These are phyloP conservation scores for Marmota flaviventris DNA, from an alignment of 2,113 vertebrate genomes.

Conservation along the genomic window DNA sequence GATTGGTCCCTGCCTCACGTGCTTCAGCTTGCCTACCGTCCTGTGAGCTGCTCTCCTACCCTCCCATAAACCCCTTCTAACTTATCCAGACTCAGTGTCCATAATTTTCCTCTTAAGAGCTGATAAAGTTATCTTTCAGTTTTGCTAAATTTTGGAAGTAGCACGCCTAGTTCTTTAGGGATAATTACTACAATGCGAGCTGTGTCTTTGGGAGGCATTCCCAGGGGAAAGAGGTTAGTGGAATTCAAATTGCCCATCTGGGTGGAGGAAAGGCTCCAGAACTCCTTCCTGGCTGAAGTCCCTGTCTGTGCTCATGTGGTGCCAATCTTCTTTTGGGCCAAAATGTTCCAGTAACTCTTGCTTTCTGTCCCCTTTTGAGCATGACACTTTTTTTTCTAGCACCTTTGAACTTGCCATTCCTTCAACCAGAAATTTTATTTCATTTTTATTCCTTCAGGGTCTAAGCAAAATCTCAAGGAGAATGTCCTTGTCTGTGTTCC, in stretches of 20 bases:
- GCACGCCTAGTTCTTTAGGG: not conserved
- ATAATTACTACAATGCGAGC: not conserved
- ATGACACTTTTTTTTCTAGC: not conserved
- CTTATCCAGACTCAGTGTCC: not conserved
- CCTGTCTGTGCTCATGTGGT: too few species aligned
- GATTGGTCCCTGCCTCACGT: not conserved
- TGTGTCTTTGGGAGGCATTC: not conserved
- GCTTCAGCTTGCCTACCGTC: not conserved
- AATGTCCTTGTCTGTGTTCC: not conserved
- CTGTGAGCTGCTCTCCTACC: not conserved
- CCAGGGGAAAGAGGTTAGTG: not conserved
- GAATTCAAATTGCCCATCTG: not conserved
- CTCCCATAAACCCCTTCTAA: not conserved
- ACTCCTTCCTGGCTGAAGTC: not conserved
- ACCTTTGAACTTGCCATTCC: not conserved
- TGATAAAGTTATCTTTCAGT: not conserved
- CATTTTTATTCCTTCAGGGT: not conserved
- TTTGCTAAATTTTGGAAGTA: not conserved
- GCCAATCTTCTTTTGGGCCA: not conserved
- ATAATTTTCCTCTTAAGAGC: not conserved
- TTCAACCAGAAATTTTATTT: slow-evolving; percentile 27
- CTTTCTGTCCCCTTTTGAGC: not conserved
- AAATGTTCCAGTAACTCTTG: not conserved
- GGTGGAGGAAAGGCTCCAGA: not conserved
- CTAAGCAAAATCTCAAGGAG: not conserved